Conservation (phyloP, 1,140 invertebrate species). For the Leguminivora glycinivorella region DNA sequence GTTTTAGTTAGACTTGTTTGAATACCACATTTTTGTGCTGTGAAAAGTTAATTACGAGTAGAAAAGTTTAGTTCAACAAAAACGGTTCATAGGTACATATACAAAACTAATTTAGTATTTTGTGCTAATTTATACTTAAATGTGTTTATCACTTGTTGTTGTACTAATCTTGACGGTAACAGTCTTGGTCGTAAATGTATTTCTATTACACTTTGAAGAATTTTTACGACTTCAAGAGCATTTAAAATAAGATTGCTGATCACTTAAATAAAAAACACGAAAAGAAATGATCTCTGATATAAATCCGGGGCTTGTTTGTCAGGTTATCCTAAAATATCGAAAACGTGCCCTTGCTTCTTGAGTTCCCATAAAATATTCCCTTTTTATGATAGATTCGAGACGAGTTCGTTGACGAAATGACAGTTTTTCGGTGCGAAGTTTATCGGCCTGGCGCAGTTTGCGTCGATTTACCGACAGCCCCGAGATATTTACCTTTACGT, state of each 20-base stretch:
- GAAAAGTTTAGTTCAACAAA: too few relatives aligned
- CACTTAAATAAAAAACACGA: too few relatives aligned
- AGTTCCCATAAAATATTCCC: constrained; percentile 30
- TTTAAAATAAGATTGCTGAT: too few relatives aligned
- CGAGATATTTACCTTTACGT: constrained; percentile 34
- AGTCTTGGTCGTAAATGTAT: too few relatives aligned
- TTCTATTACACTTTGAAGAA: too few relatives aligned
- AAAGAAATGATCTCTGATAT: background rate
- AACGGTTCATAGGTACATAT: too few relatives aligned
- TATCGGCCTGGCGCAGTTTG: constrained; percentile 20
- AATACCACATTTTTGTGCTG: background rate
- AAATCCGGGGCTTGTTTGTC: background rate
- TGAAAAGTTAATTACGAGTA: background rate
- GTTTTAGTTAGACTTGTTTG: constrained; percentile 39
- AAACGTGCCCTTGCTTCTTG: constrained; percentile 17
- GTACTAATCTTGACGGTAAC: too few relatives aligned
- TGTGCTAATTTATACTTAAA: too few relatives aligned
- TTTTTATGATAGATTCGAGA: constrained; percentile 32
- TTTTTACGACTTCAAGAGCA: too few relatives aligned
- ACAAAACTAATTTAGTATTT: too few relatives aligned
- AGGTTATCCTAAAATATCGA: constrained; percentile 12
- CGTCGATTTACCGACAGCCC: constrained; percentile 33
- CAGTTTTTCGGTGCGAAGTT: constrained; percentile 39
- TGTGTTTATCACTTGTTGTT: too few relatives aligned
- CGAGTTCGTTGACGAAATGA: constrained; percentile 36